A percentile compares a stretch with the other conserved stretches of the same genome.
phyloP scores from a whole-genome alignment of 2,113 vertebrate genomes.

The Meles meles region DNA sequence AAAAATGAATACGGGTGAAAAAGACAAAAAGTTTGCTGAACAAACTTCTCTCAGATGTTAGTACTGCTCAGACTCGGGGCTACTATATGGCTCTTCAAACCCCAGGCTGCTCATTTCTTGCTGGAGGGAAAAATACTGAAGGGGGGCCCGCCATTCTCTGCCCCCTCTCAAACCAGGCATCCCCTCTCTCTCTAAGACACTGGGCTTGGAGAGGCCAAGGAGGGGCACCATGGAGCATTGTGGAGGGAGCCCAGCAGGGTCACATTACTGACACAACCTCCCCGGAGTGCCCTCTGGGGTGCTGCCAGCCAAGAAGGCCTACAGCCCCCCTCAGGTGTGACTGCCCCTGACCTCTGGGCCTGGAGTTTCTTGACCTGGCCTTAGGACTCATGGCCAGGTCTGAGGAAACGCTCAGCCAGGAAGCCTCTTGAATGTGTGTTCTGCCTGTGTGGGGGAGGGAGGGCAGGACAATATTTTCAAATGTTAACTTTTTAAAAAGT shows the following conservation, averaged over 20 bases:
- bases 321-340: background rate
- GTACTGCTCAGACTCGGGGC: background rate
- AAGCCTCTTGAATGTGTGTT: background rate
- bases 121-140: background rate
- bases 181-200: background rate
- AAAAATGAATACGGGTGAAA: background rate
- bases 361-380: background rate
- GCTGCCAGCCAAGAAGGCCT: background rate
- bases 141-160: accelerated
- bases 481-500: background rate
- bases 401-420: accelerated
- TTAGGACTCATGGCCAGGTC: background rate
- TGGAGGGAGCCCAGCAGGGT: background rate
- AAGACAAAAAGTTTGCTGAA: background rate
- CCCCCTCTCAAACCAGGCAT: background rate
- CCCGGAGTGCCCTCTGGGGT: background rate
- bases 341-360: background rate
- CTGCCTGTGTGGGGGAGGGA: background rate
- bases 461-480: background rate
- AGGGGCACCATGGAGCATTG: accelerated
- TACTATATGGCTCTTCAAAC: background rate
- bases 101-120: background rate
- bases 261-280: background rate
- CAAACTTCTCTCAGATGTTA: background rate
- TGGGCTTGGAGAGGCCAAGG: background rate